These are phyloP conservation scores for Pleuronectes platessa DNA, from an alignment of 2,113 vertebrate genomes.

Conservation along the genomic window DNA sequence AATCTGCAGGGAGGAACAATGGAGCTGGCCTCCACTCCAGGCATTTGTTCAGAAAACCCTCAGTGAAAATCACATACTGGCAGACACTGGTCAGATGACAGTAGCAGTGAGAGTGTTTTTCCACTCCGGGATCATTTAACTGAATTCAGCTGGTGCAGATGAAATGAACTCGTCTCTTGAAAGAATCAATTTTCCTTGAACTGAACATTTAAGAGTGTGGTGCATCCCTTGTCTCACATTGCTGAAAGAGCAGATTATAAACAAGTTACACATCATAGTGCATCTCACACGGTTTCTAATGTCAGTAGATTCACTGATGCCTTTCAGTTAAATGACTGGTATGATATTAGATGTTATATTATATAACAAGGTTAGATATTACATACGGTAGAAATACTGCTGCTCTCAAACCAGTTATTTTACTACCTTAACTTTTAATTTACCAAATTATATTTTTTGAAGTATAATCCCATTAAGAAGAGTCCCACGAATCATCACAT, in stretches of 20 bases:
- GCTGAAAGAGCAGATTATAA: neutral
- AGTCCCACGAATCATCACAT: neutral
- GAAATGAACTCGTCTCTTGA: neutral
- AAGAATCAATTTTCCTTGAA: neutral
- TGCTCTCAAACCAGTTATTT: neutral
- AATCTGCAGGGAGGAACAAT: slow-evolving; percentile 24
- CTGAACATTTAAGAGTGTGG: neutral
- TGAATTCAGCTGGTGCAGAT: neutral
- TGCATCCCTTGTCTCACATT: neutral
- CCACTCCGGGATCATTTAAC: neutral
- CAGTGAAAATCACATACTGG: neutral
- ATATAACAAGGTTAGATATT: neutral
- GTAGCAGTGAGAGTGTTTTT: slow-evolving; percentile 12
- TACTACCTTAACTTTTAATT: neutral
- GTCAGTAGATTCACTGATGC: neutral
- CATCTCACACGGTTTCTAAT: neutral
- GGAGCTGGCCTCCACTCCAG: neutral
- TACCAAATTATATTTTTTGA: neutral
- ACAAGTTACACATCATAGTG: too few relatives aligned
- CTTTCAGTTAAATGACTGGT: too few relatives aligned
- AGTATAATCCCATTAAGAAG: neutral
- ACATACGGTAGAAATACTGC: neutral
- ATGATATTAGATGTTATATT: neutral
- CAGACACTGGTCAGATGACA: slow-evolving; percentile 18
- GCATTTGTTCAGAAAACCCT: slow-evolving; percentile 14